Base-by-base conservation (phyloP, 1,140 invertebrate genomes). In the Drosophila aff. region DNA sequence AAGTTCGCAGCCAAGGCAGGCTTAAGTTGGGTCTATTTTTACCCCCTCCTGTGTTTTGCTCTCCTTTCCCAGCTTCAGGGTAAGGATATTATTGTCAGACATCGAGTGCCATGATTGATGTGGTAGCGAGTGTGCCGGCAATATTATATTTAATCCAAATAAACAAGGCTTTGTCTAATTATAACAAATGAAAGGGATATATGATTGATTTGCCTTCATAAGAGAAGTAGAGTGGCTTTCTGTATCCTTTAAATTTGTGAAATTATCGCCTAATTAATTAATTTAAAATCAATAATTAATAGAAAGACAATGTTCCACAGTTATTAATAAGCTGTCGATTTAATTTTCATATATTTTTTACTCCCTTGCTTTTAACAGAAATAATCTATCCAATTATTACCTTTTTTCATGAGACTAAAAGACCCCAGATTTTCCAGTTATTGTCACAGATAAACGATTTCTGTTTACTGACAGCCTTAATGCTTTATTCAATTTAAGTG, bases 51-150 rank as follows among this genome's bases (percentile, higher is more conserved):
- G n/a, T 52, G 2, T 57, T 69, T 18, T 15, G 2, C 7, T 38
- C 31, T 28, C 1, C 31, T 36, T 11, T 31, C 1, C 13, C 15
- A 55, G 13, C n/a, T 58, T 49, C 15, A 33, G 16, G 13, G n/a
- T 53, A 33, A 26, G 31, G 47, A 26, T 38, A 41, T 61, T 73
- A 44, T 65, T 46, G 43, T 76, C 64, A 68, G 74, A 18, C 82
- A 62, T 60, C 28, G 79, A 67, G 65, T 53, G 52, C 44, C n/a
- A 62, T 79, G 82, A 86, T 86, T 76, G 75, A 81, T 72, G 62
- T 50, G 65, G 38, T 46, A 66, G 47, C 41, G 44, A 46, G 57
- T 47, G 38, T 18, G 36, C 60, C 28, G 28, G 52, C 50, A 69
- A 40, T 55, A 49, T 38, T 31, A 57, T 47, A 41, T 59, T 41